Evolutionary conservation across 2,888 invertebrate species (phyloP).

Genomic region (Philhelius pedissequus): DNA sequence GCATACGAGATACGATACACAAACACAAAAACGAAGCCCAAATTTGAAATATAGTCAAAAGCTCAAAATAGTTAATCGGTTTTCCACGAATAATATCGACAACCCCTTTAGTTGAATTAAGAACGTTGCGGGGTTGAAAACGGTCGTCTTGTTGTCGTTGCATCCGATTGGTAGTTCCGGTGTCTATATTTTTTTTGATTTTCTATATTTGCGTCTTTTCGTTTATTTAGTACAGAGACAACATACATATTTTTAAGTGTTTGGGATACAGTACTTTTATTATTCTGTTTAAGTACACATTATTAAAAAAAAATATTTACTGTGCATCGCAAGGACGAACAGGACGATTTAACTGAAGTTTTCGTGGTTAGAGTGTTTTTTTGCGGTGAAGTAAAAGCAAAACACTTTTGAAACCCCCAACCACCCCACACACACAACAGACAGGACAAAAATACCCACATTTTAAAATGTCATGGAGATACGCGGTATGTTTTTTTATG

Average conservation of each 20-base stretch:
- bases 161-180: slow-evolving; percentile 15
- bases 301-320: neutral
- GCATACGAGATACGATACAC: too few species aligned
- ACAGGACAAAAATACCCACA: slow-evolving; percentile 10
- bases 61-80: slow-evolving; percentile 60
- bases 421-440: slow-evolving; percentile 7
- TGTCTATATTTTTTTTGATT: slow-evolving; percentile 40
- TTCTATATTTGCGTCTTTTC: slow-evolving; percentile 62
- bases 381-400: slow-evolving; percentile 27
- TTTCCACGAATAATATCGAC: slow-evolving; percentile 61
- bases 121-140: slow-evolving; percentile 61
- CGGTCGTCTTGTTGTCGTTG: slow-evolving; percentile 16
- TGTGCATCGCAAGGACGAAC: slow-evolving; percentile 28
- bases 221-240: neutral
- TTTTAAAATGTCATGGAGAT: slow-evolving; percentile 66
- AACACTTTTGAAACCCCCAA: slow-evolving; percentile 13
- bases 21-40: slow-evolving; percentile 35
- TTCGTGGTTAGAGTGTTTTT: slow-evolving; percentile 19
- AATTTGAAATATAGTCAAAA: slow-evolving; percentile 50
- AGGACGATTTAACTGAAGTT: neutral
- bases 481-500: slow-evolving; percentile 57
- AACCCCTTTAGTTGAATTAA: slow-evolving; percentile 62
- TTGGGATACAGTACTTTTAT: neutral
- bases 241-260: neutral
- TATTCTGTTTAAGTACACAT: too few species aligned